Conservation (phyloP, 2,797 vertebrate species). For the Coluber constrictor region DNA sequence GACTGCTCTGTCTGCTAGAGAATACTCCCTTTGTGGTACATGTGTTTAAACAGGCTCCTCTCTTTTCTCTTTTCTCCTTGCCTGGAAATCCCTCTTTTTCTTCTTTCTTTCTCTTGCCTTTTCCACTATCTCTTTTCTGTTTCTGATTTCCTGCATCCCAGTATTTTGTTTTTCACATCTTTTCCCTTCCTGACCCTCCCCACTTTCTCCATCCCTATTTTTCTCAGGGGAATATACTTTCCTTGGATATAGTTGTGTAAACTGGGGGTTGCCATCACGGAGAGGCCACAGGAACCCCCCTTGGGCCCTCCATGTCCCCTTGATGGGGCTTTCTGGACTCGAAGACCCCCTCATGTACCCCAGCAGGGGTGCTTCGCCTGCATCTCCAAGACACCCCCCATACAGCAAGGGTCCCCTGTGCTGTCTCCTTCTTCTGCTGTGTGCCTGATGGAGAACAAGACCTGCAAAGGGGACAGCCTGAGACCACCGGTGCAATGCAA, state of each 20-base stretch:
- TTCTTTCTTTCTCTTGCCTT: conserved; percentile 7
- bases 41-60: conserved; percentile 34
- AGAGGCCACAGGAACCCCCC: conserved; percentile 71
- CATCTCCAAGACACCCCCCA: conserved; percentile 69
- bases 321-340: conserved; percentile 74
- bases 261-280: conserved; percentile 69
- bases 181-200: background rate
- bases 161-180: background rate
- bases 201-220: background rate
- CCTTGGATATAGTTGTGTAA: conserved; percentile 67
- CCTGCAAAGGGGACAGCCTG: conserved; percentile 72
- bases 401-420: conserved; percentile 63
- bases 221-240: conserved; percentile 44
- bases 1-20: conserved; percentile 33
- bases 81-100: background rate
- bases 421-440: conserved; percentile 65
- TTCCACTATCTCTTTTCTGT: background rate
- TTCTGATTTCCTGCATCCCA: background rate
- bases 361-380: conserved; percentile 72
- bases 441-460: conserved; percentile 75
- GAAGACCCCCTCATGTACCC: conserved; percentile 60
- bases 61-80: conserved; percentile 19
- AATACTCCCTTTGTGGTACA: conserved; percentile 26
- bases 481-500: conserved; percentile 67
- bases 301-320: conserved; percentile 67